These are phyloP conservation scores for Entomyzon cyanotis DNA, from an alignment of 2,113 vertebrate genomes.

Conservation along the genomic window DNA sequence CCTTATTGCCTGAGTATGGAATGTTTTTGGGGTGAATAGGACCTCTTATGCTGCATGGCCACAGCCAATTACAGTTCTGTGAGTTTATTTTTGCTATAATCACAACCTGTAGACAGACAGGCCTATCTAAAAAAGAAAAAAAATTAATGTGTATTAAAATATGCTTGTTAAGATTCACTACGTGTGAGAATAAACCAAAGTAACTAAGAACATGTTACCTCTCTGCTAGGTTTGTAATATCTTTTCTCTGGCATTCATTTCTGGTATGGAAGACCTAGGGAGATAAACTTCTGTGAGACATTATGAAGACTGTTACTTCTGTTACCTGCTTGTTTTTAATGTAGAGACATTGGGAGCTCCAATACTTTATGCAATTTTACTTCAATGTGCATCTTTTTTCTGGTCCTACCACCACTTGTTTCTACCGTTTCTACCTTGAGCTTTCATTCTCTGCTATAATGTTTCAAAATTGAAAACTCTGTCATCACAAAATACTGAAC, in stretches of 20 bases:
- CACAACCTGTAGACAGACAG: background rate
- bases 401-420: background rate
- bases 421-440: background rate
- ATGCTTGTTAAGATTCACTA: background rate
- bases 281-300: background rate
- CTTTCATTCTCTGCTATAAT: background rate
- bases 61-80: background rate
- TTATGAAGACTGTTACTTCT: background rate
- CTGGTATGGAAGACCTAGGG: background rate
- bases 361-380: background rate
- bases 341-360: background rate
- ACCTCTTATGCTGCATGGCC: background rate
- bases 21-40: background rate
- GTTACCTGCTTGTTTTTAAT: background rate
- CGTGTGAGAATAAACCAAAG: background rate
- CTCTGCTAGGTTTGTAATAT: background rate
- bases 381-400: background rate
- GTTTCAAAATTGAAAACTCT: background rate
- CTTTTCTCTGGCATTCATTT: background rate
- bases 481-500: background rate
- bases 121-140: background rate
- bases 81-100: background rate
- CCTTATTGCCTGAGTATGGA: background rate
- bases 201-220: background rate
- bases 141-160: background rate